Conservation (phyloP, 2,888 invertebrate genomes). For the Graphium colonna region DNA sequence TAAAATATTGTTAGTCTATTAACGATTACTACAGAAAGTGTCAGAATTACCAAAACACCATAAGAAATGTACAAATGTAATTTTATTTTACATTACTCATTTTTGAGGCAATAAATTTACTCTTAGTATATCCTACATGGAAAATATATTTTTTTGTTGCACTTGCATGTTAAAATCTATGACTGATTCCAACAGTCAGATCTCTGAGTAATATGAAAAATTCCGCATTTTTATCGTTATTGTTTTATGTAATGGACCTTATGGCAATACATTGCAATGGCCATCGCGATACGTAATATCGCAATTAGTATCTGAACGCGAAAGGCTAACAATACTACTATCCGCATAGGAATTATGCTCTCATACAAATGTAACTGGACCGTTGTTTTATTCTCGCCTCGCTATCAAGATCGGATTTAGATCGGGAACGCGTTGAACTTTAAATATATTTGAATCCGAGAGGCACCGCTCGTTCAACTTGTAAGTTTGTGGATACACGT, state of each 20-base stretch:
- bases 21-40: no score
- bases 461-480: conserved; percentile 15
- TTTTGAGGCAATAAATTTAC: no score
- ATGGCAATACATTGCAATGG: background rate
- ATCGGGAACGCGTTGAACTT: conserved; percentile 26
- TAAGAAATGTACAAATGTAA: no score
- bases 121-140: no score
- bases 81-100: no score
- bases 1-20: no score
- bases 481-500: conserved; percentile 17
- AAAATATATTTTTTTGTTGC: no score
- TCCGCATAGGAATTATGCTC: conserved; percentile 17
- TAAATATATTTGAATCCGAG: conserved; percentile 28
- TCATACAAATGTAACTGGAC: conserved; percentile 26
- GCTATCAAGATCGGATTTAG: conserved; percentile 25
- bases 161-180: no score
- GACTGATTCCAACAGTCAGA: no score
- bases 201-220: no score
- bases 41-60: no score
- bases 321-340: background rate
- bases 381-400: conserved; percentile 22
- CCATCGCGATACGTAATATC: conserved; percentile 10
- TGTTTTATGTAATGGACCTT: background rate
- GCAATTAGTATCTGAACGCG: background rate
- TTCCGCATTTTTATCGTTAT: no score